Conservation (phyloP, 2,113 vertebrate species). For the Mus pahari region DNA sequence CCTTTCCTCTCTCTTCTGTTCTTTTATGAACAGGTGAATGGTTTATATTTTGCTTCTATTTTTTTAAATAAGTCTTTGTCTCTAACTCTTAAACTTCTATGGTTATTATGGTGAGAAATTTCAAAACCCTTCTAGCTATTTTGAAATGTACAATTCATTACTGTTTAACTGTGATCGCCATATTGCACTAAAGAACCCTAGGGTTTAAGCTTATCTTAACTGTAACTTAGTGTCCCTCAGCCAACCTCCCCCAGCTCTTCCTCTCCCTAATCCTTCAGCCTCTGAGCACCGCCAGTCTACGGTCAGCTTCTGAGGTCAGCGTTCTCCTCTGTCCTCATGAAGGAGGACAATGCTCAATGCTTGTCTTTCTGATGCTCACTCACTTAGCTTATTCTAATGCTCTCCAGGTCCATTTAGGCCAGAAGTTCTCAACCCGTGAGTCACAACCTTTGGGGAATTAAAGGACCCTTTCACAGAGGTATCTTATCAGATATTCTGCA, state of each 20-base stretch:
- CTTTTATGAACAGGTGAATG: background rate
- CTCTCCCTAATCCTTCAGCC: background rate
- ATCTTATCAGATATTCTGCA: background rate
- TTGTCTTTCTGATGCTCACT: background rate
- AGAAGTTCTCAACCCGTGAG: background rate
- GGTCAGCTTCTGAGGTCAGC: too few species aligned
- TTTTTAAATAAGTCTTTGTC: background rate
- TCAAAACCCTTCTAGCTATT: background rate
- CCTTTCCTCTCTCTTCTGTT: background rate
- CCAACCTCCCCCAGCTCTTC: background rate
- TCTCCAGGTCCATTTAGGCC: background rate
- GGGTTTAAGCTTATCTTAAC: background rate
- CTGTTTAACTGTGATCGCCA: background rate
- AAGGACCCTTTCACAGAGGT: background rate
- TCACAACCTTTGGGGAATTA: background rate
- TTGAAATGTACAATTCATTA: background rate
- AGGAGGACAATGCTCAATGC: rapidly evolving
- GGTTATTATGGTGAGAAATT: background rate
- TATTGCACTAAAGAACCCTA: too few species aligned
- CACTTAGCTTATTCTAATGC: background rate
- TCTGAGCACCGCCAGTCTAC: background rate
- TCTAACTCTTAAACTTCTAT: background rate
- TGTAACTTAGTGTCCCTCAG: too few species aligned
- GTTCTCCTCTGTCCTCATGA: background rate
- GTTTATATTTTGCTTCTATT: background rate